Evolutionary conservation across 2,797 vertebrate species (phyloP).

Genomic region (Schizopygopsis malacanthus): DNA sequence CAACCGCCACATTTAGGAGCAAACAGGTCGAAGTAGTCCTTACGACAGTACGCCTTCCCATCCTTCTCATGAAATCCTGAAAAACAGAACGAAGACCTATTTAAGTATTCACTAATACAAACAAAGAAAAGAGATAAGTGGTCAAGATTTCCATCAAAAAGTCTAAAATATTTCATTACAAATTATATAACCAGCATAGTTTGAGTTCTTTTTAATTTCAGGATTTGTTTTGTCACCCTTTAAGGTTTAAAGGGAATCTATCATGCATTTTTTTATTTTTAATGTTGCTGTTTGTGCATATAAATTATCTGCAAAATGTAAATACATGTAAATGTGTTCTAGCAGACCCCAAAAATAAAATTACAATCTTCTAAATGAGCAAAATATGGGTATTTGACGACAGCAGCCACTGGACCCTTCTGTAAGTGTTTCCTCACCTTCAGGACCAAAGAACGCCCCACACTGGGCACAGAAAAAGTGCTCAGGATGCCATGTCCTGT

Average conservation of each 20-base stretch:
- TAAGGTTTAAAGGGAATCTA: background rate
- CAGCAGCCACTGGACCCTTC: background rate
- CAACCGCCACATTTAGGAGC: constrained; percentile 98
- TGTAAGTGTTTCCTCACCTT: constrained; percentile 75
- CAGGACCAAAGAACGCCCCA: constrained; percentile 96
- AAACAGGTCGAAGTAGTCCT: constrained; percentile 99
- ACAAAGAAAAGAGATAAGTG: background rate
- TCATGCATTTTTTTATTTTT: background rate
- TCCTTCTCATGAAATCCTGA: constrained; percentile 98
- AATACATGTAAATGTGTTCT: background rate
- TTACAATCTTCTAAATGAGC: background rate
- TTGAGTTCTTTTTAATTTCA: background rate
- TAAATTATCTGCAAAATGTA: background rate
- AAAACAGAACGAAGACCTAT: background rate
- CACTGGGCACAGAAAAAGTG: constrained; percentile 99
- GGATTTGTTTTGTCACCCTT: background rate
- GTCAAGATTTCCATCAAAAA: background rate
- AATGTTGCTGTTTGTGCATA: background rate
- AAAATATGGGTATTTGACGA: background rate
- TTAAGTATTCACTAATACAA: background rate
- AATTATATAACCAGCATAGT: background rate
- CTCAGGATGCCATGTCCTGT: constrained; percentile 98
- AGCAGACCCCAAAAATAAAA: background rate
- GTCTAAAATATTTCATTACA: background rate
- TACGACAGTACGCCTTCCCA: constrained; percentile 96